These are phyloP conservation scores for Amphiduros pacificus DNA, from an alignment of 2,888 invertebrate genomes.

Conservation along the genomic window DNA sequence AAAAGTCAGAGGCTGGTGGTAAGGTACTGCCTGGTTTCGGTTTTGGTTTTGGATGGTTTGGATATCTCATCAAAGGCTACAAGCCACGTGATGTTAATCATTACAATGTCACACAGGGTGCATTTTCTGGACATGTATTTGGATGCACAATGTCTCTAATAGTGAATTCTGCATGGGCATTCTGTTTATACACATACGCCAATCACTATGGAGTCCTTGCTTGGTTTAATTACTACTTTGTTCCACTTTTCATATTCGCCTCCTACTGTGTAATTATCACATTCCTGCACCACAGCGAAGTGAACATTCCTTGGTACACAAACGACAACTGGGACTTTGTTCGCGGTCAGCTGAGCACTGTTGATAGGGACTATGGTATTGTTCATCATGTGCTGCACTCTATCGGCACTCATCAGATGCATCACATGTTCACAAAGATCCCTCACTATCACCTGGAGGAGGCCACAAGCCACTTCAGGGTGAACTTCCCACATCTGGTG, in stretches of 20 bases:
- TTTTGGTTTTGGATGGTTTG: constrained; percentile 45
- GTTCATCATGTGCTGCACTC: constrained; percentile 51
- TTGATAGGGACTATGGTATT: constrained; percentile 53
- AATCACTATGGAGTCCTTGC: constrained; percentile 36
- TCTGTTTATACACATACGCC: constrained; percentile 1
- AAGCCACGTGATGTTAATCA: constrained; percentile 42
- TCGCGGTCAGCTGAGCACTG: constrained; percentile 54
- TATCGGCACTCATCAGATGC: constrained; percentile 48
- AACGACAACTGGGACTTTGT: constrained; percentile 51
- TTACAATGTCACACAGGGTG: constrained; percentile 38
- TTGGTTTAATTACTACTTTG: constrained; percentile 40
- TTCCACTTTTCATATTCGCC: constrained; percentile 49
- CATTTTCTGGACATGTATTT: constrained; percentile 28
- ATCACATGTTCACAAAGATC: constrained; percentile 52
- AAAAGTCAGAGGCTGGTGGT: constrained; percentile 21
- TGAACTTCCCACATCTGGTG: constrained; percentile 44
- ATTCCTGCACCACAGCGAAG: constrained; percentile 54
- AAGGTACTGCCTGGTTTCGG: constrained; percentile 30
- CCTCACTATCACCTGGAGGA: constrained; percentile 55
- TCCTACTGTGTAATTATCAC: constrained; percentile 51
- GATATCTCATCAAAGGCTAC: constrained; percentile 47
- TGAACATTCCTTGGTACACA: constrained; percentile 50
- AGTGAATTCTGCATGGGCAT: not conserved
- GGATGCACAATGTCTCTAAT: constrained; percentile 25
- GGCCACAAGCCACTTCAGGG: constrained; percentile 47